A percentile compares a stretch with the other conserved stretches of the same genome.
phyloP scores from a whole-genome alignment of 2,113 vertebrate species.

The Hymenochirus boettgeri region DNA sequence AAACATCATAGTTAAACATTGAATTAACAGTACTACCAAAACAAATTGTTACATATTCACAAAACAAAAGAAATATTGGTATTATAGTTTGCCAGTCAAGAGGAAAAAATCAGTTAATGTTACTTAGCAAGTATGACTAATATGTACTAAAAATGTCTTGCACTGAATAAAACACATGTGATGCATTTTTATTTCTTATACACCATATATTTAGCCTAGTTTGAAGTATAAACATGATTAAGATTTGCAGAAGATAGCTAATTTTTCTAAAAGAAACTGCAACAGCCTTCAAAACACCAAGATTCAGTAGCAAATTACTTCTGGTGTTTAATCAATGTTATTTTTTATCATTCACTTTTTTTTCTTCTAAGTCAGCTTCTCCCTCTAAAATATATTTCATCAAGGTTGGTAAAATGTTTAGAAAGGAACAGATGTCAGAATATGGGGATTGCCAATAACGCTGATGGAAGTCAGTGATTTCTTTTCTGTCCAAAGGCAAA shows the following conservation, averaged over 20 bases:
- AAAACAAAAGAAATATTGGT: no score
- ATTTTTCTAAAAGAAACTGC: constrained; percentile 54
- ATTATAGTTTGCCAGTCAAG: background rate
- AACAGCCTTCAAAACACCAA: constrained; percentile 57
- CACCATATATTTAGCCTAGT: constrained; percentile 58
- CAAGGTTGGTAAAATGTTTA: constrained; percentile 90
- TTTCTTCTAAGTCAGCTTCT: constrained; percentile 55
- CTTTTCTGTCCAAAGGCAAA: constrained; percentile 84
- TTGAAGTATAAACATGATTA: constrained; percentile 61
- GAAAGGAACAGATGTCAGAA: constrained; percentile 94
- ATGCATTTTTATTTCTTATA: constrained; percentile 39
- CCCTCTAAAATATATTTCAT: constrained; percentile 73
- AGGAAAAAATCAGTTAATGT: background rate
- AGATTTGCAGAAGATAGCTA: constrained; percentile 56
- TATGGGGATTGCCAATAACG: constrained; percentile 81
- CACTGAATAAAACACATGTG: background rate
- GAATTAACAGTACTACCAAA: no score
- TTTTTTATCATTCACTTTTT: constrained; percentile 57
- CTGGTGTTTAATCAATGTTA: constrained; percentile 61
- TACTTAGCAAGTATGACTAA: background rate
- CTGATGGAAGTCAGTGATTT: constrained; percentile 86
- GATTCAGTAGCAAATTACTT: constrained; percentile 59
- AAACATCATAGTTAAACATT: no score
- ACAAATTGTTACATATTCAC: no score
- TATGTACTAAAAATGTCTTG: background rate